Conservation (phyloP, 2,113 vertebrate genomes). For the Perognathus longimembris region DNA sequence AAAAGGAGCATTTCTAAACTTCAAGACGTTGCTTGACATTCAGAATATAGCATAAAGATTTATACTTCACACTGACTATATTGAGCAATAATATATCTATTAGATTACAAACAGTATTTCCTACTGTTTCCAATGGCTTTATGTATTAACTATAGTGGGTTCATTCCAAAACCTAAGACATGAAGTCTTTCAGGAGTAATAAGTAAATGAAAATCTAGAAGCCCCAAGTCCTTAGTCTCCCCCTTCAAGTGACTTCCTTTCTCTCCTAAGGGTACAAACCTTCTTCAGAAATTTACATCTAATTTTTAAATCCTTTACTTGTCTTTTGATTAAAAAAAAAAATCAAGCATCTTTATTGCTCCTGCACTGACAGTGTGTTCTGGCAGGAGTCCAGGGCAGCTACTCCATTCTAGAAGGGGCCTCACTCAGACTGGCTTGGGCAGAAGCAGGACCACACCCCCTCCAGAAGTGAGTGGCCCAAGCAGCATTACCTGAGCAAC, state of each 20-base stretch:
- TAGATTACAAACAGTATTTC: not conserved
- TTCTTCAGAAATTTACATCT: not conserved
- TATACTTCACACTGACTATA: not conserved
- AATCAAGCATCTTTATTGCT: not conserved
- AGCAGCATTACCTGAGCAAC: conserved; percentile 89
- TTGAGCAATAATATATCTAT: not conserved
- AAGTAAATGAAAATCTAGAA: not conserved
- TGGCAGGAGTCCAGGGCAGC: not conserved
- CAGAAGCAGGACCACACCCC: too few relatives aligned
- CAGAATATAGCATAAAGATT: not conserved
- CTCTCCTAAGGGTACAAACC: not conserved
- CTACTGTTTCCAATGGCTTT: not conserved
- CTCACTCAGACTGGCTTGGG: not conserved
- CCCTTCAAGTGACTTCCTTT: not conserved
- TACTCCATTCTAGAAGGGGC: not conserved
- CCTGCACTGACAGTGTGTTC: not conserved
- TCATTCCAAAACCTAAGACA: not conserved
- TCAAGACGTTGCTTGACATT: not conserved
- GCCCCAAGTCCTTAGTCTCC: not conserved
- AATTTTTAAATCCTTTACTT: not conserved
- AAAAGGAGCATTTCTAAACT: not conserved
- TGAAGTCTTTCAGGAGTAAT: not conserved
- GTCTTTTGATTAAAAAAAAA: not conserved
- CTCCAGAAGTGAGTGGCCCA: not conserved
- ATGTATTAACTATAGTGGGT: not conserved